Conservation (phyloP, 2,888 invertebrate genomes). For the Patella depressa region DNA sequence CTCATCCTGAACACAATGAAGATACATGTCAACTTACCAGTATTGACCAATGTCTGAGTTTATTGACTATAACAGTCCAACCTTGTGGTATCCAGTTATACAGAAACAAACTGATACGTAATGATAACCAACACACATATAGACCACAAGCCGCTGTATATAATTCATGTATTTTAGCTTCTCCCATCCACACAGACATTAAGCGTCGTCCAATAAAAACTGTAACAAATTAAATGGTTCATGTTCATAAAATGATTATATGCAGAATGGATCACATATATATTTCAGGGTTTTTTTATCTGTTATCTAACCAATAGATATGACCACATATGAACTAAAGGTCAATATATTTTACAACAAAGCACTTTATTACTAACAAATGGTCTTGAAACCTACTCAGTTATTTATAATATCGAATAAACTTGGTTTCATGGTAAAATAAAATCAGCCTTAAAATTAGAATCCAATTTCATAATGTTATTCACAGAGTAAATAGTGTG, state of each 20-base stretch:
- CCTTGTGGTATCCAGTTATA: slow-evolving; percentile 92
- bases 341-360: no score
- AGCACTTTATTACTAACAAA: no score
- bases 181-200: slow-evolving; percentile 88
- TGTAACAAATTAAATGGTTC: slow-evolving; percentile 44
- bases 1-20: not conserved
- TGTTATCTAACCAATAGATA: no score
- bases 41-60: slow-evolving; percentile 69
- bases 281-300: no score
- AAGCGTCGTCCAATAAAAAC: slow-evolving; percentile 90
- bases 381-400: no score
- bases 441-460: no score
- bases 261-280: no score
- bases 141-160: slow-evolving; percentile 96
- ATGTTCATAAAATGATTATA: no score
- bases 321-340: no score
- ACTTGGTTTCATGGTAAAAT: no score
- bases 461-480: not conserved
- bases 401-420: no score
- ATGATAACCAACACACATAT: slow-evolving; percentile 94
- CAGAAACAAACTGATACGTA: slow-evolving; percentile 85
- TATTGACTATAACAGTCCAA: slow-evolving; percentile 75
- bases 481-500: not conserved
- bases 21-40: slow-evolving; percentile 64
- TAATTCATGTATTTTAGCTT: slow-evolving; percentile 86